A percentile compares a stretch with the other conserved stretches of the same genome.
These are phyloP conservation scores for Phalera bucephala DNA, from an alignment of 2,888 invertebrate species.

Conservation along the genomic window DNA sequence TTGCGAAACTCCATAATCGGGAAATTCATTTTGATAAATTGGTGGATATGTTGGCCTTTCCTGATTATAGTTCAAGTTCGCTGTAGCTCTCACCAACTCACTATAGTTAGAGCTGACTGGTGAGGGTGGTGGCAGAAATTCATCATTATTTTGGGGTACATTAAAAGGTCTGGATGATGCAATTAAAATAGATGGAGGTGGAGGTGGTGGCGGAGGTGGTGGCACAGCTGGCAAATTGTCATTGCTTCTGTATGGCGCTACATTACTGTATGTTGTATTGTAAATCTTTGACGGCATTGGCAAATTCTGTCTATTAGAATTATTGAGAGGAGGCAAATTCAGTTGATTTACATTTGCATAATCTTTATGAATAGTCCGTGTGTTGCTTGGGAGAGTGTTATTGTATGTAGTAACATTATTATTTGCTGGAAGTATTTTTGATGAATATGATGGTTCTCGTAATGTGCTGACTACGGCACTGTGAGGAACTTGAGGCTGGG, in stretches of 20 bases:
- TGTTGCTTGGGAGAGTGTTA: constrained; percentile 39
- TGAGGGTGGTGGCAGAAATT: constrained; percentile 91
- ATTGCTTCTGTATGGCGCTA: constrained; percentile 56
- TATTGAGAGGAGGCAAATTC: constrained; percentile 36
- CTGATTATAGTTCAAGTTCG: constrained; percentile 79
- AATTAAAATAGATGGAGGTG: constrained; percentile 55
- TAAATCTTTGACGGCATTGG: constrained; percentile 42
- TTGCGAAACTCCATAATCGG: constrained; percentile 66
- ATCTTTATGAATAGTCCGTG: constrained; percentile 46
- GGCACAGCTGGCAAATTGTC: constrained; percentile 82
- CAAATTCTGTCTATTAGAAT: constrained; percentile 40
- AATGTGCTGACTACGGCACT: constrained; percentile 88
- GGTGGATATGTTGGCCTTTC: constrained; percentile 85
- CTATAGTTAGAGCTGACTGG: constrained; percentile 96
- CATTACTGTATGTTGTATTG: constrained; percentile 84
- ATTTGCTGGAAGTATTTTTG: constrained; percentile 64
- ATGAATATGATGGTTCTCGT: constrained; percentile 89
- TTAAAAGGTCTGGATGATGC: constrained; percentile 42
- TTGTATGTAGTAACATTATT: constrained; percentile 61
- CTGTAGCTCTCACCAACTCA: constrained; percentile 91
- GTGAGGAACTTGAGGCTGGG: constrained; percentile 87
- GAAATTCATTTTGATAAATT: constrained; percentile 85
- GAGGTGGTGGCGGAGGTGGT: constrained; percentile 81
- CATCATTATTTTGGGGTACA: constrained; percentile 79
- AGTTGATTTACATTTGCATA: constrained; percentile 63